These are phyloP conservation scores for Zosterops hypoxanthus DNA, from an alignment of 2,113 vertebrate genomes.

Conservation along the genomic window DNA sequence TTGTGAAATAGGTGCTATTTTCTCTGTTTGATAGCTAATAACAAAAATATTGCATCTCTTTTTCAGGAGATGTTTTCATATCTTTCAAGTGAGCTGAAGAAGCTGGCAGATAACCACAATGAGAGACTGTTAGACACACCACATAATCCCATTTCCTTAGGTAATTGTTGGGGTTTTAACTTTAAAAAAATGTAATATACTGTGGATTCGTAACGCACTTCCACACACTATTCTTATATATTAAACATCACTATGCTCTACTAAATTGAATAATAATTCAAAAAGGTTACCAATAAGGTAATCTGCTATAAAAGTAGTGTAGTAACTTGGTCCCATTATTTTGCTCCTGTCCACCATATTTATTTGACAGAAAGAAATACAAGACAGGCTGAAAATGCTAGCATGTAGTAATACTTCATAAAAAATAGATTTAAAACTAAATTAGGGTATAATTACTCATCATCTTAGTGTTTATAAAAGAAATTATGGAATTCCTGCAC, in stretches of 20 bases:
- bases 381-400: neutral
- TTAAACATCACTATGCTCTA: neutral
- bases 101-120: constrained; percentile 82
- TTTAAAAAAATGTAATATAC: neutral
- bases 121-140: constrained; percentile 91
- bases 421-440: neutral
- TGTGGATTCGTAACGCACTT: neutral
- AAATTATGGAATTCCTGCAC: neutral
- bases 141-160: constrained; percentile 95
- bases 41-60: neutral
- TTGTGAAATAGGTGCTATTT: constrained; percentile 2
- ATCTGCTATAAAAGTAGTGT: neutral
- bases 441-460: neutral
- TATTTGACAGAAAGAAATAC: neutral
- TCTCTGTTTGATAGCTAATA: constrained; percentile 21
- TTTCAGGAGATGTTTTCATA: constrained; percentile 90
- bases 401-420: neutral
- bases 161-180: constrained; percentile 66
- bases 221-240: neutral
- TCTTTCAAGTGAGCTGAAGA: constrained; percentile 88
- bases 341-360: neutral
- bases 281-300: neutral
- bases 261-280: neutral
- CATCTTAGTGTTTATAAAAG: neutral
- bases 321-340: neutral